These are phyloP conservation scores for Andrena hattorfiana DNA, from an alignment of 2,888 invertebrate species.

Conservation along the genomic window DNA sequence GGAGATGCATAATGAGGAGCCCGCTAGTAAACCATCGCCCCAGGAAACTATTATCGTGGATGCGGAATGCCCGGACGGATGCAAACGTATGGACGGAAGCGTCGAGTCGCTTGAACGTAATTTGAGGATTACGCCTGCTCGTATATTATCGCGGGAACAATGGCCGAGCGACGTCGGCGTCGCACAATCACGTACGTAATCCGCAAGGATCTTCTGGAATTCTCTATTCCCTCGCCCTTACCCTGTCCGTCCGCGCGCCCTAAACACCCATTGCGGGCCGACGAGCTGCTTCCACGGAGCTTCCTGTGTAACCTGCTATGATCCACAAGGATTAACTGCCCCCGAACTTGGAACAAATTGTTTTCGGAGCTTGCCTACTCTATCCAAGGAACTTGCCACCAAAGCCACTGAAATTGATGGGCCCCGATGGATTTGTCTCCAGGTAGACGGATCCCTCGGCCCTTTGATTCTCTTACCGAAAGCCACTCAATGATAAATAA, in stretches of 20 bases:
- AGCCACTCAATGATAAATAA: neutral
- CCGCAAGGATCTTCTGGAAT: conserved; percentile 77
- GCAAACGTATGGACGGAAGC: conserved; percentile 72
- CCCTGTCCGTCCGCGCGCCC: conserved; percentile 19
- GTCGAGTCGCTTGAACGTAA: conserved; percentile 76
- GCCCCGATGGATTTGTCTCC: neutral
- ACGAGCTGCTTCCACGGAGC: conserved; percentile 54
- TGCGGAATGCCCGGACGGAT: conserved; percentile 49
- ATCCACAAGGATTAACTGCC: conserved; percentile 72
- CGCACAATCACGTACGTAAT: conserved; percentile 79
- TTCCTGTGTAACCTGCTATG: conserved; percentile 65
- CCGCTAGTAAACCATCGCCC: conserved; percentile 77
- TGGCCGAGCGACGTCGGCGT: conserved; percentile 72
- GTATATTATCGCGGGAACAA: conserved; percentile 80
- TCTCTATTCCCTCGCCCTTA: conserved; percentile 49
- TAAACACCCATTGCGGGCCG: conserved; percentile 46
- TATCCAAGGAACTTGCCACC: neutral
- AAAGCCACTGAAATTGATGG: neutral
- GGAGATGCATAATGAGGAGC: conserved; percentile 54
- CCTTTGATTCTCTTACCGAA: neutral
- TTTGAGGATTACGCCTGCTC: conserved; percentile 80
- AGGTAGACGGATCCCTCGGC: neutral
- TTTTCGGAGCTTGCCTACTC: conserved; percentile 33
- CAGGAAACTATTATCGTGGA: conserved; percentile 76
- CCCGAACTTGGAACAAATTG: conserved; percentile 68